Evolutionary conservation across 2,797 vertebrate genomes (phyloP).

Genomic region (Enoplosus armatus): DNA sequence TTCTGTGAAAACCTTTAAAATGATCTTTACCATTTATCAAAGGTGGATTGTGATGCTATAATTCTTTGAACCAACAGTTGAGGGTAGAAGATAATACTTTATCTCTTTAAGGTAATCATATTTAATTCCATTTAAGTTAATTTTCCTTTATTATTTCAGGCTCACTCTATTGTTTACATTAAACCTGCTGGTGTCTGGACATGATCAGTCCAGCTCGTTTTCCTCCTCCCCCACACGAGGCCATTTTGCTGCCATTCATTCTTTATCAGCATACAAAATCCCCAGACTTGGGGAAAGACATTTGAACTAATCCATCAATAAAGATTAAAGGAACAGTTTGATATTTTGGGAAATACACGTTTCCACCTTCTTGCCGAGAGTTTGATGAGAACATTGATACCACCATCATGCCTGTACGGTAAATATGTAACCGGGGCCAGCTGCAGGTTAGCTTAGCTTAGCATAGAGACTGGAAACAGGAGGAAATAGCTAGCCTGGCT

Average conservation of each 20-base stretch:
- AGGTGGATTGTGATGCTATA: background rate
- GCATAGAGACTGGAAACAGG: background rate
- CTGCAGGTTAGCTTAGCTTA: background rate
- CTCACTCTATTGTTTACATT: background rate
- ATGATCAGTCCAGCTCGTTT: background rate
- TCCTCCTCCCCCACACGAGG: background rate
- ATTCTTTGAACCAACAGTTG: background rate
- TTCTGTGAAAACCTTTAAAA: constrained; percentile 1
- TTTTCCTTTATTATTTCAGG: background rate
- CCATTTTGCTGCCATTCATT: constrained; percentile 9
- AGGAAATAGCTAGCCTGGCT: background rate
- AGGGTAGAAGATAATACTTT: background rate
- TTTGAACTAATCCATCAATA: background rate
- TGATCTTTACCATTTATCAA: background rate
- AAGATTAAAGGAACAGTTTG: background rate
- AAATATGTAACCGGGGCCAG: background rate
- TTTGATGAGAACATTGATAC: background rate
- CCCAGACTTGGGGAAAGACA: background rate
- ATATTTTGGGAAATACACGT: background rate
- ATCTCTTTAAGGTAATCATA: background rate
- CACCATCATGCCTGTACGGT: background rate
- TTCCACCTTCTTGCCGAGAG: background rate
- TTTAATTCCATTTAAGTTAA: background rate
- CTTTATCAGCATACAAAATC: background rate
- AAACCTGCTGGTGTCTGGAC: constrained; percentile 3